Base-by-base conservation (phyloP, 2,113 vertebrate species). In the Alligator sinensis region DNA sequence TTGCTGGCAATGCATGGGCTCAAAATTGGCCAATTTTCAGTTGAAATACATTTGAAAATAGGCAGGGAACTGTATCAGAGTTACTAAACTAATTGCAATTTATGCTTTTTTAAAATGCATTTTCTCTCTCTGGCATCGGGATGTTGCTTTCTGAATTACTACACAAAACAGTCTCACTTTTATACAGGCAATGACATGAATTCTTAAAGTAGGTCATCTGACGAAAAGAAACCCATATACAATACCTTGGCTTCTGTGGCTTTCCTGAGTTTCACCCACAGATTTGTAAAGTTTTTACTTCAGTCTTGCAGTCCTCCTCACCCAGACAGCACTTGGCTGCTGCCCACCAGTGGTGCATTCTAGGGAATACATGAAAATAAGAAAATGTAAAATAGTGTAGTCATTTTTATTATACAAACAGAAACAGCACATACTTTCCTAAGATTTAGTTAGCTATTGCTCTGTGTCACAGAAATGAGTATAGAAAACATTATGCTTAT, bases 311-410 rank as follows among this genome's bases (percentile, higher is more conserved):
- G 1, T 88, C 17, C 54, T 66, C 62, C 13, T 96, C 77, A 63
- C 60, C 85, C 61, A 66, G 90, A 76, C 11, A 72, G 62, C 24
- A 97, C 94, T 93, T 95, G 94, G 91, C 96, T 97, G 93, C 95
- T 93, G 96, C 96, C 96, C 95, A 97, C 97, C 97, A 97, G 96
- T 97, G 94, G 97, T 82, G 81, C 80, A 60, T 96, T 93, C 61
- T 60, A 92, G 94, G 92, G 93, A 97, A 93, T 95, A 95, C 91
- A 80, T 80, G 80, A 94, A 93, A 86, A 58, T 18, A 88, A 93
- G 74, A 92, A 28, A 88, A 6, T 86, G 28, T 2, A 90, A 86
- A 91, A 66, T 1, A 18, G 63, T 77, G 58, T 9, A 62, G 9
- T 3, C 16, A 28, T 25, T 84, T 96, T 95, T 90, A 93, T 95